A percentile compares a stretch with the other conserved stretches of the same genome.
These are phyloP conservation scores for Poicephalus gulielmi DNA, from an alignment of 2,113 vertebrate genomes.

Conservation along the genomic window DNA sequence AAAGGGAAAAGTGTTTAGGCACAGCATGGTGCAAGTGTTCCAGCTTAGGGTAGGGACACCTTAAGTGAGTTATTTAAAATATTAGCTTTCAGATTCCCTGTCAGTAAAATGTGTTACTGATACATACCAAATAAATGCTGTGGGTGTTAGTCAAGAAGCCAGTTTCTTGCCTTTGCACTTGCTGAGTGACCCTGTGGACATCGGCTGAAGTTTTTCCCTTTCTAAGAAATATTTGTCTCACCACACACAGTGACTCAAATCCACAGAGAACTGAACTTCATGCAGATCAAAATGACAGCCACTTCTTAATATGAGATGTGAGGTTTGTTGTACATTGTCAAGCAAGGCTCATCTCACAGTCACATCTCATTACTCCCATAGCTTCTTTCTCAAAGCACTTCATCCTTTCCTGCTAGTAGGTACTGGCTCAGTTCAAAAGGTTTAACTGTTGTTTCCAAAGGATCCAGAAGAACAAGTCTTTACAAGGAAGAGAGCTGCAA, in stretches of 20 bases:
- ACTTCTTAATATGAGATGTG: slow-evolving; percentile 30
- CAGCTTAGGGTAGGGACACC: not conserved
- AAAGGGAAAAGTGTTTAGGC: not conserved
- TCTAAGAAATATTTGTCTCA: not conserved
- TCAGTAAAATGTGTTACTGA: not conserved
- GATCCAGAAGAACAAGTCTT: slow-evolving; percentile 57
- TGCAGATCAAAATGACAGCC: slow-evolving; percentile 52
- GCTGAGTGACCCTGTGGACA: not conserved
- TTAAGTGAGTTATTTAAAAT: not conserved
- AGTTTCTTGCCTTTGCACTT: not conserved
- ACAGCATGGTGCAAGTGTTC: not conserved
- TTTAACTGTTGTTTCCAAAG: slow-evolving; percentile 59
- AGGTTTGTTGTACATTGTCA: slow-evolving; percentile 50
- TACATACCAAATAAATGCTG: not conserved
- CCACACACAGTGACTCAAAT: not conserved
- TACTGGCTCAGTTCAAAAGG: slow-evolving; percentile 49
- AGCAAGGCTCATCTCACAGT: slow-evolving; percentile 52
- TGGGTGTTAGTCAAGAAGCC: not conserved
- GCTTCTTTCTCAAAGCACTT: slow-evolving; percentile 22
- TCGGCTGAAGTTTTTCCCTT: not conserved
- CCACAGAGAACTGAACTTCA: not conserved
- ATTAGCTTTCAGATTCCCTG: not conserved
- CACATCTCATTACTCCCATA: slow-evolving; percentile 57
- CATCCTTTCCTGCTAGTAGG: slow-evolving; percentile 19
- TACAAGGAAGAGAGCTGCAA: slow-evolving; percentile 28